Evolutionary conservation across 2,113 vertebrate genomes (phyloP).

Genomic region (Nymphicus hollandicus): DNA sequence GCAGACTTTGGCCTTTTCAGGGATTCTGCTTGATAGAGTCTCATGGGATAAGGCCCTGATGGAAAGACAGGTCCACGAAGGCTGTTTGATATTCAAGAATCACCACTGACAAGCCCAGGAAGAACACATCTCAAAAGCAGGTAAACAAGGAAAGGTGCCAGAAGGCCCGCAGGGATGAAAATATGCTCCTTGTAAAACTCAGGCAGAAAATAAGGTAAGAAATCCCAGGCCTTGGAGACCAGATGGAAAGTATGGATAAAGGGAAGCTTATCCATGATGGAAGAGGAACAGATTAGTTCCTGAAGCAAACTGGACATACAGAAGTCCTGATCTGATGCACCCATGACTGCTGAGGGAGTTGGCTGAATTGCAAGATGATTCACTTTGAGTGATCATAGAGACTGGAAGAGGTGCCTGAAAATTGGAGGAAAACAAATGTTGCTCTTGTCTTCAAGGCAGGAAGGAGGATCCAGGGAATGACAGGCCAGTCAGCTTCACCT

Average conservation of each 20-base stretch:
- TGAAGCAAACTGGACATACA: neutral
- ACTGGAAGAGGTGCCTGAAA: neutral
- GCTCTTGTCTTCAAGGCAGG: neutral
- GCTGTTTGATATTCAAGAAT: neutral
- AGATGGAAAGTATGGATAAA: neutral
- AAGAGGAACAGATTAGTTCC: neutral
- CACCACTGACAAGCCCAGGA: neutral
- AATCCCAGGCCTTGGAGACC: neutral
- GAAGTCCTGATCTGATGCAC: neutral
- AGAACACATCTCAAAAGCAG: neutral
- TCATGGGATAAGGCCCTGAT: neutral
- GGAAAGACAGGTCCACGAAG: neutral
- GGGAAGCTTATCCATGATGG: neutral
- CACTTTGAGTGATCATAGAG: neutral
- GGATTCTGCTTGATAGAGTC: neutral
- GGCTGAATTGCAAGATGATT: neutral
- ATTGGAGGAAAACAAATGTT: neutral
- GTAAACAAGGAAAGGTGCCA: neutral
- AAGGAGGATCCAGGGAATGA: neutral
- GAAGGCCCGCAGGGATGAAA: neutral
- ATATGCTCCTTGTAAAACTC: neutral
- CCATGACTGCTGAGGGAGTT: rapidly evolving
- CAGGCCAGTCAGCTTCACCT: neutral
- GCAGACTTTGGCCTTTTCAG: neutral
- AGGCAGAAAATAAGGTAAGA: neutral